Evolutionary conservation across 2,797 vertebrate genomes (phyloP), one percentile per base, ranked within the genome.

Genomic region (Enteromius paludinosus): DNA sequence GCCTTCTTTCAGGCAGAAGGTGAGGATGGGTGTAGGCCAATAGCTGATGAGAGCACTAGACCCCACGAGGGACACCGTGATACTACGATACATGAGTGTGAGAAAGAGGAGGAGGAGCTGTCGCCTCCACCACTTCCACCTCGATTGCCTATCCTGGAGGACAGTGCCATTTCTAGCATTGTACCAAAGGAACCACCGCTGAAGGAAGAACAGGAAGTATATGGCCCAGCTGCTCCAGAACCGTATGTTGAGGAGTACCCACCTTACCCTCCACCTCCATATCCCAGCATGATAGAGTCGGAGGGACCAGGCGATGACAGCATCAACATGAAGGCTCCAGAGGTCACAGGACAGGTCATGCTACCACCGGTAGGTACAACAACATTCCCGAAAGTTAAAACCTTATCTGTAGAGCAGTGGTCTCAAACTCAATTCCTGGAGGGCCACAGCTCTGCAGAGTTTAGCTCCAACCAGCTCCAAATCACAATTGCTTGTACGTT

Each of bases 261-360:
- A 0, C 97, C 97, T 0, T 98, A 98, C 82, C 95, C 95, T 0
- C 97, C 97, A 1, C 97, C 97, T 0, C 97, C 97, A 0, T 97
- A 97, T 2, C 97, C 97, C 86, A 93, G 92, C 0, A 90, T 90
- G 1, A 93, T 89, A 11, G 96, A 96, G 1, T 93, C 88, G 0
- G 95, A 96, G 23, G 92, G 83, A 43, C 65, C 92, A 0, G 94
- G 89, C 54, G 96, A 97, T 3, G 95, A 97, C 15, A 38, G 83
- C 0, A 66, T 86, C 56, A 95, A 66, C 87, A 92, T 97, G 93
- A 90, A 92, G 72, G 95, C 96, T 0, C 97, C 97, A 0, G 97
- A 98, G 91, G 90, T 98, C 89, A 97, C 95, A 0, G 97, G 96
- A 20, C 96, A 98, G 88, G 94, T 95, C 77, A 88, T 93, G 3